Percentiles rank a stretch among this genome's conserved stretches.
phyloP scores from a whole-genome alignment of 2,888 invertebrate species.

The Scaptodrosophila latifasciaeformis region DNA sequence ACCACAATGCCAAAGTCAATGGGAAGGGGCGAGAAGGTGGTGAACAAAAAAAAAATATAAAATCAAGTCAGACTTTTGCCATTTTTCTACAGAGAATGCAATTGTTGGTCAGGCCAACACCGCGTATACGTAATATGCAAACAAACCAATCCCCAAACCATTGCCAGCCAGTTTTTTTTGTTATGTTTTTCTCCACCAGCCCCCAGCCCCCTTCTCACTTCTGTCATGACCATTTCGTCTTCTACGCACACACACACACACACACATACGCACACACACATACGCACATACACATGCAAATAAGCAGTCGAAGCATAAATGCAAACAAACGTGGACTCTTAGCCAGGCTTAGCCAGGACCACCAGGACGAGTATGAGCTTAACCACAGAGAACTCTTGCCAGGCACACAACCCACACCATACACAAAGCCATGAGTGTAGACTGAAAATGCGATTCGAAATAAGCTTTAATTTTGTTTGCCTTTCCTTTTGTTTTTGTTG shows the following conservation, averaged over 20 bases:
- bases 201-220: too few relatives aligned
- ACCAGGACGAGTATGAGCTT: too few relatives aligned
- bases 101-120: constrained; percentile 22
- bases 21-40: not conserved
- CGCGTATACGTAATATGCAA: constrained; percentile 50
- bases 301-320: not conserved
- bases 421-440: too few relatives aligned
- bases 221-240: too few relatives aligned
- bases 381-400: too few relatives aligned
- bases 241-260: not conserved
- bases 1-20: not conserved
- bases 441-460: not conserved
- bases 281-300: not conserved
- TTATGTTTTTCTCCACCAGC: too few relatives aligned
- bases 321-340: too few relatives aligned
- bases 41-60: too few relatives aligned
- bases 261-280: not conserved
- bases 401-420: too few relatives aligned
- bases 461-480: constrained; percentile 1
- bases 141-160: not conserved
- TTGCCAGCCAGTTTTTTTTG: not conserved
- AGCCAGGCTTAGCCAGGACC: too few relatives aligned
- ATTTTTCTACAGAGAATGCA: constrained; percentile 14
- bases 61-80: not conserved
- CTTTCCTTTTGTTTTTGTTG: too few relatives aligned